Evolutionary conservation across 2,113 vertebrate species (phyloP).

Genomic region (Phalacrocorax aristotelis): DNA sequence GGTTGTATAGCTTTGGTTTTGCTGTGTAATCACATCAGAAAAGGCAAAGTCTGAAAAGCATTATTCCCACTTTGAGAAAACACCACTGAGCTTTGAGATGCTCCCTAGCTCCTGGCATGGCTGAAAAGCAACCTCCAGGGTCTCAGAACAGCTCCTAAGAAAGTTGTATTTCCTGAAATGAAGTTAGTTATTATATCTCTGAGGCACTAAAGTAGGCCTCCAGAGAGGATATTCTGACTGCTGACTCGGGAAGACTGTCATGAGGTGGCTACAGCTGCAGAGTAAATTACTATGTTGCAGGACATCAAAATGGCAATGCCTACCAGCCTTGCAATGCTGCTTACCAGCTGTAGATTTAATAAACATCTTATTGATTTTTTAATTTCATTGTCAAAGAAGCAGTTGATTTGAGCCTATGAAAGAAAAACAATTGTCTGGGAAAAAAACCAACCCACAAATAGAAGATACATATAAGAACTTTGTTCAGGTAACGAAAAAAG

Average conservation of each 20-base stretch:
- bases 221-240: background rate
- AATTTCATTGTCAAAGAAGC: background rate
- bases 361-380: background rate
- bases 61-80: background rate
- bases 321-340: background rate
- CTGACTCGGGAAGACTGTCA: background rate
- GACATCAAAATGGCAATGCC: background rate
- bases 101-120: background rate
- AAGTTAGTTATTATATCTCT: background rate
- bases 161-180: accelerated
- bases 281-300: background rate
- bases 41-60: background rate
- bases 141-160: background rate
- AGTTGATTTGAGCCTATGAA: background rate
- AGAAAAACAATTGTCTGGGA: background rate
- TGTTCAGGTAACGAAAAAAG: background rate
- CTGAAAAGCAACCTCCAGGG: background rate
- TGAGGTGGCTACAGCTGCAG: background rate
- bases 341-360: background rate
- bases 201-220: background rate
- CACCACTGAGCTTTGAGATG: background rate
- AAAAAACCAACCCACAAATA: background rate
- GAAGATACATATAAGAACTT: background rate
- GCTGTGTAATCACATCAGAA: background rate
- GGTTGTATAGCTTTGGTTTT: background rate